These are phyloP conservation scores for Euproctis similis DNA, from an alignment of 2,888 invertebrate species.

Conservation along the genomic window DNA sequence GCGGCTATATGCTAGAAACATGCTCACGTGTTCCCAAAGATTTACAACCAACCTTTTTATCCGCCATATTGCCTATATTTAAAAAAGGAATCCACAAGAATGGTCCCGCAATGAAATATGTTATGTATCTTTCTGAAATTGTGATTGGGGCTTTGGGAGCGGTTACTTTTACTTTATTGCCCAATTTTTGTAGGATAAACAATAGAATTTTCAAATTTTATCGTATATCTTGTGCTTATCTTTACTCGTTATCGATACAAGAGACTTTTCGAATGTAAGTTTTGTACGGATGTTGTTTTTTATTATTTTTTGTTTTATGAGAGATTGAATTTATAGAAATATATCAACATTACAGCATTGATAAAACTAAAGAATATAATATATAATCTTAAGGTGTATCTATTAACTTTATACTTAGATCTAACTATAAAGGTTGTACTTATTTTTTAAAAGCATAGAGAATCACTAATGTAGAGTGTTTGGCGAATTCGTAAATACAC, in stretches of 20 bases:
- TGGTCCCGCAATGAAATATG: constrained; percentile 46
- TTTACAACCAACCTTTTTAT: constrained; percentile 54
- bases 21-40: constrained; percentile 40
- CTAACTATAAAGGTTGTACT: too few species aligned
- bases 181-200: constrained; percentile 67
- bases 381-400: too few species aligned
- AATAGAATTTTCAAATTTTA: constrained; percentile 61
- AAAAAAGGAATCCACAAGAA: constrained; percentile 23
- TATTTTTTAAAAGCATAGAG: too few species aligned
- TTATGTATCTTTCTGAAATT: constrained; percentile 59
- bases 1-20: constrained; percentile 32
- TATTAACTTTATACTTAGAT: too few species aligned
- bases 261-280: constrained; percentile 29
- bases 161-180: constrained; percentile 63
- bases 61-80: constrained; percentile 43
- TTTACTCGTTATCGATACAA: constrained; percentile 33
- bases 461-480: too few species aligned
- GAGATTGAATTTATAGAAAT: too few species aligned
- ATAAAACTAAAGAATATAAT: too few species aligned
- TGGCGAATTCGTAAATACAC: too few species aligned
- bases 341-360: too few species aligned
- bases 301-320: constrained; percentile 23
- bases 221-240: constrained; percentile 34
- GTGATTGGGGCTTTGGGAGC: constrained; percentile 66
- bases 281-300: constrained; percentile 16